phyloP scores from a whole-genome alignment of 2,113 vertebrate species.

The Carlito syrichta region DNA sequence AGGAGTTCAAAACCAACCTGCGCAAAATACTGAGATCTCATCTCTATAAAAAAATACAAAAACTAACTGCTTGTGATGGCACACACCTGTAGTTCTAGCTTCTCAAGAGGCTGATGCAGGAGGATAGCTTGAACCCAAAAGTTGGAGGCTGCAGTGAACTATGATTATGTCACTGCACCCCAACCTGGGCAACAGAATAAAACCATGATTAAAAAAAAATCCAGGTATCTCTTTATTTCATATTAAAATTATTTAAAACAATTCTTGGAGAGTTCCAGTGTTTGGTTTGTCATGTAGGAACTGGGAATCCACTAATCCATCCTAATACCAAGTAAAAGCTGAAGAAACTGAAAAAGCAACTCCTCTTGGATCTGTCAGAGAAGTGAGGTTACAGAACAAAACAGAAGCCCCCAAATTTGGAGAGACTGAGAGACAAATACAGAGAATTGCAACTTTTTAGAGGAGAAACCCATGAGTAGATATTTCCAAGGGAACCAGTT shows the following conservation, averaged over 20 bases:
- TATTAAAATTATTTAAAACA: not conserved
- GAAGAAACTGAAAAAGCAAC: not conserved
- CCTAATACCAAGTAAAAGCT: not conserved
- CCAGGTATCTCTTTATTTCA: not conserved
- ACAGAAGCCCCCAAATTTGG: not conserved
- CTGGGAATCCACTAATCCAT: not conserved
- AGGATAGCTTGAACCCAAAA: no score
- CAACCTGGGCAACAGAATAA: no score
- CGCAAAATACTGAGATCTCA: no score
- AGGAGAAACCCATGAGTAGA: not conserved
- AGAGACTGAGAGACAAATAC: not conserved
- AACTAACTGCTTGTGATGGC: no score
- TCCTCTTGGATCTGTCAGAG: not conserved
- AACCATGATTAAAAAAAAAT: no score
- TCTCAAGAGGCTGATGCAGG: no score
- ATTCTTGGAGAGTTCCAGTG: not conserved
- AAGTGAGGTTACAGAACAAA: not conserved
- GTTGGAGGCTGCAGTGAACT: no score
- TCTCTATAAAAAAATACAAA: no score
- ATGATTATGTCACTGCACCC: no score
- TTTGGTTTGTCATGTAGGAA: not conserved
- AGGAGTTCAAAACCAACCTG: no score
- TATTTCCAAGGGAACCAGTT: not conserved
- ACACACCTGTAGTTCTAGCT: no score
- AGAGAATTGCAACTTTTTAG: not conserved